Conservation (phyloP, 2,113 vertebrate genomes). For the Oryzias melastigma region DNA sequence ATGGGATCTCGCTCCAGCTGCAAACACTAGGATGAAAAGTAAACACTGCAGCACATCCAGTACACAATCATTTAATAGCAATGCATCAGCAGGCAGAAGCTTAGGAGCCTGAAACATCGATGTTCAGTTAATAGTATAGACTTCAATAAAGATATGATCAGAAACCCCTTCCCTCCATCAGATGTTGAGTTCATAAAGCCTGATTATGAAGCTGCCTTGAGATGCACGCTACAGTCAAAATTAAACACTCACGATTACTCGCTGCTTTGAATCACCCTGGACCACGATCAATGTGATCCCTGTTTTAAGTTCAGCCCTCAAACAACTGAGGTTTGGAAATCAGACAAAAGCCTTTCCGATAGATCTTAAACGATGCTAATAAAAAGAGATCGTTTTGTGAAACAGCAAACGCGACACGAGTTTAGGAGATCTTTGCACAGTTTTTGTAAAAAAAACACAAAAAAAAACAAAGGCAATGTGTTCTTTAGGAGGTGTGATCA, state of each 20-base stretch:
- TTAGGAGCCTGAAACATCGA: constrained; percentile 38
- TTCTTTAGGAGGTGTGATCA: constrained; percentile 60
- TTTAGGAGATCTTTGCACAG: constrained; percentile 42
- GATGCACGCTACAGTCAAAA: constrained; percentile 77
- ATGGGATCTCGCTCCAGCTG: constrained; percentile 9
- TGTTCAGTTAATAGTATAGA: constrained; percentile 57
- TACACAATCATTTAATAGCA: constrained; percentile 35
- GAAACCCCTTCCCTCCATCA: constrained; percentile 72
- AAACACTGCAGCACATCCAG: constrained; percentile 43
- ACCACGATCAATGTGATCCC: constrained; percentile 69
- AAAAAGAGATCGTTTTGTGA: constrained; percentile 66
- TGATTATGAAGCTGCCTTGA: constrained; percentile 71
- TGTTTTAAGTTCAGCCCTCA: constrained; percentile 69
- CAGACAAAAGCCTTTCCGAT: constrained; percentile 50
- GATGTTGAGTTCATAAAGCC: constrained; percentile 79
- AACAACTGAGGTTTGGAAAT: constrained; percentile 60
- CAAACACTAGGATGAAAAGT: constrained; percentile 16
- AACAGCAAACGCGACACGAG: constrained; percentile 59
- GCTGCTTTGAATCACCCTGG: constrained; percentile 75
- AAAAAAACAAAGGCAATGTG: constrained; percentile 54
- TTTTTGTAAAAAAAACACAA: constrained; percentile 26
- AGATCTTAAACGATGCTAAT: constrained; percentile 57
- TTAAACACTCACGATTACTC: constrained; percentile 74
- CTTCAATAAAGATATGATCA: constrained; percentile 73
- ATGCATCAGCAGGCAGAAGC: constrained; percentile 31